These are phyloP conservation scores for Maconellicoccus hirsutus DNA, from an alignment of 1,140 invertebrate genomes.

Conservation along the genomic window DNA sequence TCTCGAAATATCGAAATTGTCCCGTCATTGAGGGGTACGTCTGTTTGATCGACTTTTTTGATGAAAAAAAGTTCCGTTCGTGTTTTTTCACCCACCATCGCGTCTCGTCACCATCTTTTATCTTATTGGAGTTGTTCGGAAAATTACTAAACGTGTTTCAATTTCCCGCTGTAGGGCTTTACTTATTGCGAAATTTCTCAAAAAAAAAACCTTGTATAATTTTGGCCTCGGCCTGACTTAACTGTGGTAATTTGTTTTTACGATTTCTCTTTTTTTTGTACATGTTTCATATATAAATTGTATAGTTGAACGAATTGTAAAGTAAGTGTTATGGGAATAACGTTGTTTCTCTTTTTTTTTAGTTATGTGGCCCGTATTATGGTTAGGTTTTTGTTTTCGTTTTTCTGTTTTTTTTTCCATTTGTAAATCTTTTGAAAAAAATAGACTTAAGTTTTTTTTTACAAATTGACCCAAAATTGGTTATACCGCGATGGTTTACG, in stretches of 20 bases:
- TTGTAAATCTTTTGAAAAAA: no score
- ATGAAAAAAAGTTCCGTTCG: no score
- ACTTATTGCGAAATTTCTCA: background rate
- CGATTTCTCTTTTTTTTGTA: background rate
- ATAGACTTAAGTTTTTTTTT: conserved; percentile 6
- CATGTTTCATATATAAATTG: background rate
- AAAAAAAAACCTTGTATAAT: background rate
- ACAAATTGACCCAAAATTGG: background rate
- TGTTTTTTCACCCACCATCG: no score
- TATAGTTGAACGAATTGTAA: background rate
- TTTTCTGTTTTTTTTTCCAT: background rate
- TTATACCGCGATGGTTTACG: background rate
- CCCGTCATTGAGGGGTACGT: no score
- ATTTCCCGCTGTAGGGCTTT: background rate
- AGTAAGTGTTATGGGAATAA: background rate
- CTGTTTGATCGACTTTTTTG: no score
- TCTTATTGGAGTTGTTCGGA: background rate
- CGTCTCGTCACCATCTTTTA: no score
- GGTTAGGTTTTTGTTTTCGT: background rate
- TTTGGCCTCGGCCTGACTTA: conserved; percentile 1
- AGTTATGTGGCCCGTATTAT: conserved; percentile 7
- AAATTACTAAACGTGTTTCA: background rate
- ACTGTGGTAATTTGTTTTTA: conserved; percentile 9
- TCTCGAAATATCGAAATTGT: no score
- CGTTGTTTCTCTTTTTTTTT: conserved; percentile 5